phyloP scores from a whole-genome alignment of 2,113 vertebrate species.

The Pteropus alecto region DNA sequence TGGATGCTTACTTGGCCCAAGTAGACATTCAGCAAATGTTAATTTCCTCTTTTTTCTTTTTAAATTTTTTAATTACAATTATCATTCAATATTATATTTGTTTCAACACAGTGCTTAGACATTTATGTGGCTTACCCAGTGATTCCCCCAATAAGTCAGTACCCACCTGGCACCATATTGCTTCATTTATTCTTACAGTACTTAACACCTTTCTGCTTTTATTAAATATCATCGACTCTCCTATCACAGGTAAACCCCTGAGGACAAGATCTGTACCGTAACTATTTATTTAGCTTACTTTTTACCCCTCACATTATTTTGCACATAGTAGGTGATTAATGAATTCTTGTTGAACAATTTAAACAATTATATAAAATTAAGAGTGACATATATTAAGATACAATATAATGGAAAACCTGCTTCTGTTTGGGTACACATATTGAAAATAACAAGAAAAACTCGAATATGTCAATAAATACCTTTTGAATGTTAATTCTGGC shows the following conservation, averaged over 20 bases:
- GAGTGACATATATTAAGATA: not conserved
- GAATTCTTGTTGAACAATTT: not conserved
- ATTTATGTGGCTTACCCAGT: too few species aligned
- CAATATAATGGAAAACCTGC: not conserved
- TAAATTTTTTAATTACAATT: too few species aligned
- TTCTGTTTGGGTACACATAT: not conserved
- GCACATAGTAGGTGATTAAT: not conserved
- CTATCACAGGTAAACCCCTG: not conserved
- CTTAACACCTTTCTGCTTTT: not conserved
- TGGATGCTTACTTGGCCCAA: not conserved
- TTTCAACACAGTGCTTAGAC: too few species aligned
- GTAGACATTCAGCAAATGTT: not conserved
- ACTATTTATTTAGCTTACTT: not conserved
- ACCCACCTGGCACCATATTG: too few species aligned
- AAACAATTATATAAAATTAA: not conserved
- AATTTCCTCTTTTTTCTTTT: not conserved
- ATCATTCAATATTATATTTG: too few species aligned
- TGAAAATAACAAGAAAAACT: conserved; percentile 26
- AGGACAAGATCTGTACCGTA: not conserved
- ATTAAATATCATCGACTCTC: not conserved
- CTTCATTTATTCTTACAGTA: not conserved
- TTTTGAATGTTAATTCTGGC: not conserved
- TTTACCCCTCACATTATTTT: not conserved
- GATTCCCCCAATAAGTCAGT: too few species aligned
- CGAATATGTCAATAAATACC: not conserved